Conservation (phyloP, 2,888 invertebrate genomes). For the Lithophane ornitopus region DNA sequence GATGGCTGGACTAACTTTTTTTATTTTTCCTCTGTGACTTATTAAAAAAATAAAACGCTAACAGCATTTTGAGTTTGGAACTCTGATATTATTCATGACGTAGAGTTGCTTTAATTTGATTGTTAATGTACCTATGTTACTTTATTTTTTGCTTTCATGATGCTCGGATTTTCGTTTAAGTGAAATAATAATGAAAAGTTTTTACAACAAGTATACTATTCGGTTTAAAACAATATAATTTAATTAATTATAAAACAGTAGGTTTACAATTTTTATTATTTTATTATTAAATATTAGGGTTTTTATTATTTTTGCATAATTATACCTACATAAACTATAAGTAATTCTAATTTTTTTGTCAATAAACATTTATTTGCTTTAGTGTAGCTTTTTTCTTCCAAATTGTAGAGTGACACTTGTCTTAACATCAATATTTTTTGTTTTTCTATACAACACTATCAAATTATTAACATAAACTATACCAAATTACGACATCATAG, state of each 20-base stretch:
- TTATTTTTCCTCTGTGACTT: slow-evolving; percentile 75
- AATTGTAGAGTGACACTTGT: neutral
- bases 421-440: neutral
- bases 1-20: slow-evolving; percentile 72
- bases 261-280: no score
- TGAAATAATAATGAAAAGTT: neutral
- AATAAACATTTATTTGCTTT: neutral
- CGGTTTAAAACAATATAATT: neutral
- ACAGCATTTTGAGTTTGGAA: slow-evolving; percentile 72
- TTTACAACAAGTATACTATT: neutral
- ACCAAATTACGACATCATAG: slow-evolving; percentile 18
- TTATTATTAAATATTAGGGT: no score
- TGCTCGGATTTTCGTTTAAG: neutral
- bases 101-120: slow-evolving; percentile 9
- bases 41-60: slow-evolving; percentile 75
- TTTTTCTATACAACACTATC: neutral
- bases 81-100: slow-evolving; percentile 39
- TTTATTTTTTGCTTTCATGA: neutral
- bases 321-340: no score
- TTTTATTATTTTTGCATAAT: no score
- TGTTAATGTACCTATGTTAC: slow-evolving; percentile 19
- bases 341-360: neutral
- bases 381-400: neutral
- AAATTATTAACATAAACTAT: slow-evolving; percentile 11
- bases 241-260: neutral